phyloP scores from a whole-genome alignment of 2,797 vertebrate species.

The Zalophus californianus region DNA sequence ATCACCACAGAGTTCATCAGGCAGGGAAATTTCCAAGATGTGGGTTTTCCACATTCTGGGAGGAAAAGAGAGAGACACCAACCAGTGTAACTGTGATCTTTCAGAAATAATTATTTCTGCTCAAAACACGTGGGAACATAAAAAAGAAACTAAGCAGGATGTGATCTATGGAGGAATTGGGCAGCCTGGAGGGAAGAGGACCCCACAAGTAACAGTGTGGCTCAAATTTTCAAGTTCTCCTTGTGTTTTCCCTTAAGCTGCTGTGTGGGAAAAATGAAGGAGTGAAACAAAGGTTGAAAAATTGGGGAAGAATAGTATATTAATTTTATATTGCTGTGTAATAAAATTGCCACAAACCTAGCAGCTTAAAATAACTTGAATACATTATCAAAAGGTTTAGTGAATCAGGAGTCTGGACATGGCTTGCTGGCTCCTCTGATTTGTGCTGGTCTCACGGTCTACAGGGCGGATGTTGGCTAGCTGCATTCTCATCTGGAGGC shows the following conservation, averaged over 20 bases:
- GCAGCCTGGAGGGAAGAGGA: neutral
- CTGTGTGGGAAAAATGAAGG: neutral
- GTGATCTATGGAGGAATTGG: neutral
- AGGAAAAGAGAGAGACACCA: neutral
- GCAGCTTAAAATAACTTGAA: neutral
- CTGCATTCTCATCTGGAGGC: neutral
- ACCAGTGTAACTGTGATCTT: neutral
- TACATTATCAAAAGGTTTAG: neutral
- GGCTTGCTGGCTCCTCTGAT: neutral
- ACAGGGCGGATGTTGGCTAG: neutral
- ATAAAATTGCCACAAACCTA: neutral
- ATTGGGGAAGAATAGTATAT: neutral
- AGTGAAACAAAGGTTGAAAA: neutral
- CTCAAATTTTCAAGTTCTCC: neutral
- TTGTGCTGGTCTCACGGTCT: neutral
- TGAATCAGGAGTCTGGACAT: neutral
- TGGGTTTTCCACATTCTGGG: neutral
- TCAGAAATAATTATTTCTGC: neutral
- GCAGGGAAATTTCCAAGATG: neutral
- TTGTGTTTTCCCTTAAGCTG: neutral
- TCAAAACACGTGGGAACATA: neutral
- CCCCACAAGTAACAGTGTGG: fast-evolving
- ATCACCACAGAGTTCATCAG: neutral
- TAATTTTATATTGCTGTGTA: neutral
- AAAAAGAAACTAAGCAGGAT: neutral